Base-by-base conservation (phyloP, 2,888 invertebrate genomes). In the Mimumesa dahlbomi region DNA sequence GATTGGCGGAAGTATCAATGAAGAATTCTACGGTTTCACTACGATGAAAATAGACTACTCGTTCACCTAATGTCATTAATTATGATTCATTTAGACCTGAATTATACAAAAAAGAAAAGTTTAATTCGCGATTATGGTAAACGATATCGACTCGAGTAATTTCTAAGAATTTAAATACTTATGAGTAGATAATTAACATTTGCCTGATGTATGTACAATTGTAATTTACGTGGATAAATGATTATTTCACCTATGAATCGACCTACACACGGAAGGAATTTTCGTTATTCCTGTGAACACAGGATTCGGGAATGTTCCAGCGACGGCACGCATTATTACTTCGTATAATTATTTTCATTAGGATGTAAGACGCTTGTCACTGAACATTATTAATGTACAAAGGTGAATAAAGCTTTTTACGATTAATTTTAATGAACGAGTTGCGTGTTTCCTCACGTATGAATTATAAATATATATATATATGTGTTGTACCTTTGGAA, bases 231-330 rank as follows among this genome's bases (percentile, higher is more conserved):
- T n/a, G n/a, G n/a, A n/a, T n/a, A n/a, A n/a, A n/a, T 36, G 2
- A n/a, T 36, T 36, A 16, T 13, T 16, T 34, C 13, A 11, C 19
- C n/a, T n/a, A 9, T 11, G 13, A 19, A 34, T 43, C 45, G 38
- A 56, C 54, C 57, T 52, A 43, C 66, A 42, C 38, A 18, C 48
- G n/a, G 50, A 64, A 69, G 62, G 72, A 74, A 81, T 77, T 78
- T 72, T 81, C 67, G 72, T 82, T 63, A 79, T 84, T 86, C 87
- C 87, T 87, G 87, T 87, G 87, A 88, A 87, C 88, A 87, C 86
- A 87, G 87, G 87, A 86, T 82, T 80, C 71, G 70, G 74, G 77
- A 75, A 83, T 77, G 82, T 83, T 79, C 74, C 75, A 85, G 82
- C 79, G 71, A 79, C 76, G 77, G 63, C 63, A 75, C 64, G 72